phyloP scores from a whole-genome alignment of 2,888 invertebrate species.

The Cinara cedri region DNA sequence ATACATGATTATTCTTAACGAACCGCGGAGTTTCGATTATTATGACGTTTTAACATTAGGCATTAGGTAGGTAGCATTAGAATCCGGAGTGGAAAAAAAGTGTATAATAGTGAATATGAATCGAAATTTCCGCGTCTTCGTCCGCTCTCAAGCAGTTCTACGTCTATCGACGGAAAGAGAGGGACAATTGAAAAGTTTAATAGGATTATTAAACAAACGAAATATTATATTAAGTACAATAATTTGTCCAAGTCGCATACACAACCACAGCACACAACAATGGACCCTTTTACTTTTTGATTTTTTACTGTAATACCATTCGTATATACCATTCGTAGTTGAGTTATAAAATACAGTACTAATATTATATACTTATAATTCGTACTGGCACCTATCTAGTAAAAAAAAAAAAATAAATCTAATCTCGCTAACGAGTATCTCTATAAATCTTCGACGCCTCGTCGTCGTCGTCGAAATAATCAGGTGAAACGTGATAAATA shows the following conservation, averaged over 20 bases:
- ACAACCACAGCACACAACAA: background rate
- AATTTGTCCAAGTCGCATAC: background rate
- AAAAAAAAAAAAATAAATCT: background rate
- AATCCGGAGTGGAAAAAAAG: background rate
- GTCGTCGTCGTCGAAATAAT: conserved; percentile 12
- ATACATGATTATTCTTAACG: background rate
- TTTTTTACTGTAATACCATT: background rate
- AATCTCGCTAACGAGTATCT: conserved; percentile 9
- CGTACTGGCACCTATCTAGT: background rate
- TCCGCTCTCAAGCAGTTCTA: background rate
- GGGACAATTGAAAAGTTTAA: conserved; percentile 7
- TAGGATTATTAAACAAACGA: conserved; percentile 13
- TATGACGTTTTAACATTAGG: background rate
- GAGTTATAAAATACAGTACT: no score
- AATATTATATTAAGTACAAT: background rate
- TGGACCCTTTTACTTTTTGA: conserved; percentile 1
- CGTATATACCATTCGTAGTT: background rate
- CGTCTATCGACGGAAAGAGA: background rate
- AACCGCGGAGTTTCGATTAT: background rate
- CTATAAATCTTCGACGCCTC: conserved; percentile 10
- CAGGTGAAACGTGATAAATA: conserved; percentile 45
- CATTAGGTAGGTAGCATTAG: background rate
- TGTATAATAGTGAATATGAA: background rate
- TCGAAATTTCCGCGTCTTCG: conserved; percentile 6
- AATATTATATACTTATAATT: conserved; percentile 7